phyloP scores from a whole-genome alignment of 1,140 invertebrate genomes.

The Bombus consobrinus region DNA sequence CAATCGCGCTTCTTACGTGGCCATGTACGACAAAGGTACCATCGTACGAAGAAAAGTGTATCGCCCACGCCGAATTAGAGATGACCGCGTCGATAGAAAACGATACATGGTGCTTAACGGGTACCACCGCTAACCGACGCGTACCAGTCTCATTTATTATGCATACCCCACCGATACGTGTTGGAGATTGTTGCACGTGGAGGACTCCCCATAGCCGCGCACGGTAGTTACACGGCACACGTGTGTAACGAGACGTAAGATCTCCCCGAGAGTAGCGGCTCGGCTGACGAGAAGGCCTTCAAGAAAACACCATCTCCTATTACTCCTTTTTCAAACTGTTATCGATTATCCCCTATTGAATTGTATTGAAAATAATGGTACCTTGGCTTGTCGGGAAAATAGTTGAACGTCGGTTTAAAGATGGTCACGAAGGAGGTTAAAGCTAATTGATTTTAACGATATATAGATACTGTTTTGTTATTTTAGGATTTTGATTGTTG shows the following conservation, averaged over 20 bases:
- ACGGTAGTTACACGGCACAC: conserved; percentile 69
- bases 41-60: conserved; percentile 48
- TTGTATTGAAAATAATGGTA: conserved; percentile 2
- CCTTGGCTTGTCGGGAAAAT: not conserved
- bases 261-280: conserved; percentile 53
- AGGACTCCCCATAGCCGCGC: conserved; percentile 44
- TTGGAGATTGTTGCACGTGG: conserved; percentile 75
- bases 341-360: conserved; percentile 34
- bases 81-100: conserved; percentile 68
- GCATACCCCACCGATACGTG: conserved; percentile 74
- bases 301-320: conserved; percentile 30
- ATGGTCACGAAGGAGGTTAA: not conserved
- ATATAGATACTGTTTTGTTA: not conserved
- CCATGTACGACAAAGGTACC: conserved; percentile 40
- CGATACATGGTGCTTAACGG: conserved; percentile 67
- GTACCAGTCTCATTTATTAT: conserved; percentile 74
- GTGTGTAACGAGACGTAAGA: conserved; percentile 73
- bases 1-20: not conserved
- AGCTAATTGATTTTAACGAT: not conserved
- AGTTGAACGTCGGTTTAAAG: not conserved
- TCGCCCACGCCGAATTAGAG: conserved; percentile 70
- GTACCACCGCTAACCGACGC: conserved; percentile 42
- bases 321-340: conserved; percentile 29
- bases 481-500: not conserved
- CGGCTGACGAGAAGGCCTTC: conserved; percentile 51